These are phyloP conservation scores for Dexiosoma caninum DNA, from an alignment of 2,888 invertebrate species.

Conservation along the genomic window DNA sequence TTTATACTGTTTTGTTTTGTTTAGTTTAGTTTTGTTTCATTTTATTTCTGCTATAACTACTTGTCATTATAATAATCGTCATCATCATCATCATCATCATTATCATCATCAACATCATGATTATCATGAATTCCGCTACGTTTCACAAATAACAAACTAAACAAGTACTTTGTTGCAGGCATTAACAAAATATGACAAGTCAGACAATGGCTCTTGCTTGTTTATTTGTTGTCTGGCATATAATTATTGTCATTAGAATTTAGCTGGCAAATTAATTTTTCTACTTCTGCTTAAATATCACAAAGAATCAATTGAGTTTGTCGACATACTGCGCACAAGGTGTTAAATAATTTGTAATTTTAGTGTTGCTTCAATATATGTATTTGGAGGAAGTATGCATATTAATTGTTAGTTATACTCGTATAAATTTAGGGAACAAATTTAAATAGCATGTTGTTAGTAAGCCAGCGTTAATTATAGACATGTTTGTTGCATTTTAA, in stretches of 20 bases:
- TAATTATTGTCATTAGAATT: conserved; percentile 63
- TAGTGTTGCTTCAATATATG: conserved; percentile 10
- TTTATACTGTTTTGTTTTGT: too few species aligned
- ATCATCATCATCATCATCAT: conserved; percentile 12
- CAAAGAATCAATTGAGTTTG: conserved; percentile 29
- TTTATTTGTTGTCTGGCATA: conserved; percentile 25
- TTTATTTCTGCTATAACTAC: neutral
- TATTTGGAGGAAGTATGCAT: neutral
- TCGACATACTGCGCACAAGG: conserved; percentile 51
- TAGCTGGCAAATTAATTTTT: conserved; percentile 61
- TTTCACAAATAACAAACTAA: conserved; percentile 33
- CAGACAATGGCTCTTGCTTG: conserved; percentile 12
- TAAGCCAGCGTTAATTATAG: neutral
- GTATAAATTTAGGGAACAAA: neutral
- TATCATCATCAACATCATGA: conserved; percentile 22
- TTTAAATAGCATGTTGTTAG: neutral
- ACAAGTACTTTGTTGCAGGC: conserved; percentile 8
- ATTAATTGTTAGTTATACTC: conserved; percentile 17
- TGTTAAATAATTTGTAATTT: conserved; percentile 29
- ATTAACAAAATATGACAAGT: conserved; percentile 32
- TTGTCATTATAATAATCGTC: conserved; percentile 9
- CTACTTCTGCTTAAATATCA: conserved; percentile 43
- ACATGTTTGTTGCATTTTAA: conserved; percentile 14
- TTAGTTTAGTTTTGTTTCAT: neutral
- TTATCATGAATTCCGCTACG: conserved; percentile 27